Evolutionary conservation across 2,797 vertebrate genomes (phyloP).

Genomic region (Pempheris klunzingeri): DNA sequence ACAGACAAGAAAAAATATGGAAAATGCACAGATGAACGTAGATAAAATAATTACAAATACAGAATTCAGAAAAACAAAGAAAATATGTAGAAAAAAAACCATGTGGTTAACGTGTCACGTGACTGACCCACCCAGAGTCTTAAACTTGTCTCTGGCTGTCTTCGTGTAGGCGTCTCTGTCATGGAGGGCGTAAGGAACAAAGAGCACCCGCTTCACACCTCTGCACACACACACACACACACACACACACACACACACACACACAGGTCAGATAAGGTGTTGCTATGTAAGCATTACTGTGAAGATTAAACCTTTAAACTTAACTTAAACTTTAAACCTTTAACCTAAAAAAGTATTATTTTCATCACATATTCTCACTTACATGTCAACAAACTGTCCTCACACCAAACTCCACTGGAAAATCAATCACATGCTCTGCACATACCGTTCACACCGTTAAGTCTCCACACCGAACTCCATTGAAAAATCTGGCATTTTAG

Average conservation of each 20-base stretch:
- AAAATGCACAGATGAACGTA: too few relatives aligned
- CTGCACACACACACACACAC: constrained; percentile 68
- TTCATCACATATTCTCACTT: not conserved
- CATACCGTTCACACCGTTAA: too few relatives aligned
- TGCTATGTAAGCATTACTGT: not conserved
- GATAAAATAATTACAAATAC: too few relatives aligned
- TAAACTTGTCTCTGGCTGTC: constrained; percentile 86
- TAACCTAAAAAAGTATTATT: too few relatives aligned
- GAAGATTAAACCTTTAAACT: too few relatives aligned
- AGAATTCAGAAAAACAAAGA: too few relatives aligned
- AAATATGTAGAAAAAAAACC: too few relatives aligned
- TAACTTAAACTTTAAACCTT: too few relatives aligned
- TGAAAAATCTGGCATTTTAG: not conserved
- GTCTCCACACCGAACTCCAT: not conserved
- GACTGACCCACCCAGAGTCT: constrained; percentile 84
- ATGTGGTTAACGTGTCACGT: too few relatives aligned
- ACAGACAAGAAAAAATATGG: too few relatives aligned
- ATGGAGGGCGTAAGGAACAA: constrained; percentile 90
- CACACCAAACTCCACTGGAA: not conserved
- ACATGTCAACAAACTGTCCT: not conserved
- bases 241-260: not conserved
- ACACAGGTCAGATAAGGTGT: not conserved
- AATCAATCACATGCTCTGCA: too few relatives aligned
- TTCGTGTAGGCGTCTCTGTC: constrained; percentile 87
- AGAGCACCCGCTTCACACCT: constrained; percentile 86